phyloP scores from a whole-genome alignment of 2,888 invertebrate genomes.

The Diarsia dahlii region DNA sequence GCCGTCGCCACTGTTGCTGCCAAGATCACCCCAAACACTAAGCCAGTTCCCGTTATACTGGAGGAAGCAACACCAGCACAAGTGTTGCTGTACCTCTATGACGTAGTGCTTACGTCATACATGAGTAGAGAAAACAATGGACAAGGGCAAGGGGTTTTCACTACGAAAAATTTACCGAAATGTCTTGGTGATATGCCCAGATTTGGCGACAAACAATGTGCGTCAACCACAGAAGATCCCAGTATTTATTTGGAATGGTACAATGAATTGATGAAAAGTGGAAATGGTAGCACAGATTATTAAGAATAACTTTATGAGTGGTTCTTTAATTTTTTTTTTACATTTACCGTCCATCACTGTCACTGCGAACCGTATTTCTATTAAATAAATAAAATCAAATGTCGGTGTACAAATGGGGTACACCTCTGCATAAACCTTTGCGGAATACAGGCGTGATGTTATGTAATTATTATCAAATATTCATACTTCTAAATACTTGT shows the following conservation, averaged over 20 bases:
- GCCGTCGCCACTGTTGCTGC: conserved; percentile 5
- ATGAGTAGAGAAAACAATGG: not conserved
- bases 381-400: no score
- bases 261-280: not conserved
- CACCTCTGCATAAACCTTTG: no score
- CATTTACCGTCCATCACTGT: no score
- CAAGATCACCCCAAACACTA: rapidly evolving
- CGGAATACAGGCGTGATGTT: no score
- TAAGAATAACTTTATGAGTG: no score
- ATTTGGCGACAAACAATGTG: rapidly evolving
- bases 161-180: no score
- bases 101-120: conserved; percentile 1
- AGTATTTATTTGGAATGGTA: rapidly evolving
- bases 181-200: rapidly evolving
- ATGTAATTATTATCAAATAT: no score
- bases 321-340: no score
- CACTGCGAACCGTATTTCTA: no score
- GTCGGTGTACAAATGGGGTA: no score
- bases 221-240: not conserved
- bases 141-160: not conserved
- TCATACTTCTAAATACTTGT: no score
- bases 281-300: not conserved
- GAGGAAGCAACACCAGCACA: conserved; percentile 1
- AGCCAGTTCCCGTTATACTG: not conserved
- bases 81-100: not conserved